These are phyloP conservation scores for Colinus virginianus DNA, from an alignment of 2,113 vertebrate species.

Conservation along the genomic window DNA sequence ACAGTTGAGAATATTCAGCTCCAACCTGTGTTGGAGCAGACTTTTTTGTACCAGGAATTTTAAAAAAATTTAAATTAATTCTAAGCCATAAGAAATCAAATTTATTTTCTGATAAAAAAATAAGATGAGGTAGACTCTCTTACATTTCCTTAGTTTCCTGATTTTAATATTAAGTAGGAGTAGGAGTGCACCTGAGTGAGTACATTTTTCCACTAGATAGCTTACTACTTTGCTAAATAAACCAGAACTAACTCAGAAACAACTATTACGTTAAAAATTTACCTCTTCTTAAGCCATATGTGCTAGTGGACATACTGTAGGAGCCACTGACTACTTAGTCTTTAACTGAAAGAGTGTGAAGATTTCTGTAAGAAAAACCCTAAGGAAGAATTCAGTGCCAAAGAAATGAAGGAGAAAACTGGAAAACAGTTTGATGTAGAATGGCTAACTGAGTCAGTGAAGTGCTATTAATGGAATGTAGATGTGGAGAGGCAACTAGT, in stretches of 20 bases:
- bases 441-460: not conserved
- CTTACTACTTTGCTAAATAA: slow-evolving; percentile 14
- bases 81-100: not conserved
- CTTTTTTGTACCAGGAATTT: not conserved
- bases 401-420: slow-evolving; percentile 6
- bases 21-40: not conserved
- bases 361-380: not conserved
- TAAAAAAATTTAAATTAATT: not conserved
- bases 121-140: not conserved
- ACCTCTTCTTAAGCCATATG: no score
- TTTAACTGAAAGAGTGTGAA: slow-evolving; percentile 8
- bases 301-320: no score
- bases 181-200: not conserved
- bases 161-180: not conserved
- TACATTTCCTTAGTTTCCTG: not conserved
- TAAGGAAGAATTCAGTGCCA: not conserved
- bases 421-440: not conserved
- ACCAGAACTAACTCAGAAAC: slow-evolving; percentile 17
- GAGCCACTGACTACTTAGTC: not conserved
- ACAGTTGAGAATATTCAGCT: not conserved
- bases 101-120: not conserved
- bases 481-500: not conserved
- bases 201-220: not conserved
- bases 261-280: not conserved
- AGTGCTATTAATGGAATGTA: not conserved